Percentiles rank a stretch among this genome's conserved stretches.
Evolutionary conservation across 2,113 vertebrate genomes (phyloP).

Genomic region (Alosa alosa): DNA sequence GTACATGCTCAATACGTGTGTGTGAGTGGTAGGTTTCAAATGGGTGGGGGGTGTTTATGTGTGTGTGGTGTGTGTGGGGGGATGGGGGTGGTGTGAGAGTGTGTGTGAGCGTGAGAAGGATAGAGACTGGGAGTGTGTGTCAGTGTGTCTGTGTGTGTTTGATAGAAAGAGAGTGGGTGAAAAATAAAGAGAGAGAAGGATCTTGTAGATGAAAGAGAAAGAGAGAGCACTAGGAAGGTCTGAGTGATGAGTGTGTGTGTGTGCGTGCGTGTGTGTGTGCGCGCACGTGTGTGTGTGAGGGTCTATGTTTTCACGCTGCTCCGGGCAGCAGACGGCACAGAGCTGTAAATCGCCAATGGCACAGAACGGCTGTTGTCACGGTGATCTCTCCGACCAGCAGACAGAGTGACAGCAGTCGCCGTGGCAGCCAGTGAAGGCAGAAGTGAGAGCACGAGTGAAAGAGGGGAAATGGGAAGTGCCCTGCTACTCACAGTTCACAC

Average conservation of each 20-base stretch:
- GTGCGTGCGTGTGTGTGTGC: background rate
- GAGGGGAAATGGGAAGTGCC: conserved; percentile 14
- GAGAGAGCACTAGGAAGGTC: conserved; percentile 46
- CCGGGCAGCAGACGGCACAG: conserved; percentile 1
- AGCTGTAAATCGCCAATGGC: background rate
- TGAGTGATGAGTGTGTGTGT: background rate
- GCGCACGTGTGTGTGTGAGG: background rate
- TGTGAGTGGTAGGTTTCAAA: conserved; percentile 63
- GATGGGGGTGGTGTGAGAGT: conserved; percentile 40
- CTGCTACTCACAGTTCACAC: background rate
- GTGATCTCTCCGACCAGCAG: background rate
- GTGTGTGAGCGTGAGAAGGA: background rate
- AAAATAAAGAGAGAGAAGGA: conserved; percentile 55
- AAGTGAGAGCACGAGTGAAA: conserved; percentile 3
- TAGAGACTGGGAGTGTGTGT: conserved; percentile 8
- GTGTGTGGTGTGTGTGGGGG: background rate
- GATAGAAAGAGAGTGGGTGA: conserved; percentile 39
- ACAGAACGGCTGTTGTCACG: conserved; percentile 4
- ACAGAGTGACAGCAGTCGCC: conserved; percentile 3
- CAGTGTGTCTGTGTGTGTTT: conserved; percentile 53
- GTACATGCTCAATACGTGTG: conserved; percentile 35
- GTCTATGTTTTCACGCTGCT: background rate
- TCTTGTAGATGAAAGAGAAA: conserved; percentile 51
- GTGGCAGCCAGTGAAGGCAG: background rate
- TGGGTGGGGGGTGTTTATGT: background rate